Evolutionary conservation across 2,888 invertebrate species (phyloP), one percentile per base, ranked within the genome.

Genomic region (Anthophora plumipes): DNA sequence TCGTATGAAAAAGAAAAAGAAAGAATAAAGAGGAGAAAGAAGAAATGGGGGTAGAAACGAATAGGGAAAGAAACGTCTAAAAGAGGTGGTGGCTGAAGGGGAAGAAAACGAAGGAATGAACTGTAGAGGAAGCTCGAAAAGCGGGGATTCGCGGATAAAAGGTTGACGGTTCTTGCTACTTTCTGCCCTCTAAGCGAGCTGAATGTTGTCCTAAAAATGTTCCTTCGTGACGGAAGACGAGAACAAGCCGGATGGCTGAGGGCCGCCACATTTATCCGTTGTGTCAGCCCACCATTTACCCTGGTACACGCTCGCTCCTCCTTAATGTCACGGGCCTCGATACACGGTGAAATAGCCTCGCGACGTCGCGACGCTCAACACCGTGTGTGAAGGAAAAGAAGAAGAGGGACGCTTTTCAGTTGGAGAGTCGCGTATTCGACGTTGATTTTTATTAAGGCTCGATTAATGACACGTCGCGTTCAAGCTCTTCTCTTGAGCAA

Each of bases 161-260:
- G 87, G 81, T 81, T 80, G 85, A 84, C 83, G 82, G 85, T 80
- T 75, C 77, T n/a, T 76, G 72, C 78, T 74, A 84, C 87, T 85
- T 88, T 85, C 80, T 81, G 87, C 85, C 81, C 82, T 85, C 80
- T 81, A 60, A 80, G 80, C 77, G 69, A 70, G 46, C 76, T 84
- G 88, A 90, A 87, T 87, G 85, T 73, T 73, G 64, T 69, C 77
- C 89, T 87, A 83, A 90, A 89, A 89, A 89, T 88, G 84, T 88
- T 86, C 81, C 71, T 55, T 57, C 66, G 66, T 60, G 46, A 31
- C 55, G 72, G 70, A 67, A 72, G 79, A 82, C 60, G 78, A 70
- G 55, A 70, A 64, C 59, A 79, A 50, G 63, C 60, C 31, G 63
- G 67, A 50, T 43, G 63, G 43, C 59, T 17, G 71, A 52, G 71